phyloP scores from a whole-genome alignment of 2,888 invertebrate species.

The Amaurobius ferox region DNA sequence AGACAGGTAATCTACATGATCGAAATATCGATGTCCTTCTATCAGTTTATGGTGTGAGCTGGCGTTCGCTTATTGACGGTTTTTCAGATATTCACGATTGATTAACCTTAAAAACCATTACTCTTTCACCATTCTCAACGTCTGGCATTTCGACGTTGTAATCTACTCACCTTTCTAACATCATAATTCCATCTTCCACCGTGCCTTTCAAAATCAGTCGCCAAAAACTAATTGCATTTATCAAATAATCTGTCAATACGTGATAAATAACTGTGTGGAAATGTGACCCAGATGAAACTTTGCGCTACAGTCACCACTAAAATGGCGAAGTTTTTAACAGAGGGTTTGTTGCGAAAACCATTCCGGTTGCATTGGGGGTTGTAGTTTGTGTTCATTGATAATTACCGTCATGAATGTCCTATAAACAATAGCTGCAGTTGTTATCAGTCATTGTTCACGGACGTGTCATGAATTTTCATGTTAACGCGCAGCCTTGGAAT shows the following conservation, averaged over 20 bases:
- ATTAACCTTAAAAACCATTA: background rate
- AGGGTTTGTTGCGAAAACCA: background rate
- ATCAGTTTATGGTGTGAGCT: too few species aligned
- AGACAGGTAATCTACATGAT: too few species aligned
- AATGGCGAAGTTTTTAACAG: background rate
- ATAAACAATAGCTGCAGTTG: background rate
- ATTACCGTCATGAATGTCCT: background rate
- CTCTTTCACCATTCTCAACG: background rate
- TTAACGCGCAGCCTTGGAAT: background rate
- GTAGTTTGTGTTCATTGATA: background rate
- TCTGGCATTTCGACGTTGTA: background rate
- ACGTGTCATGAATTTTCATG: background rate
- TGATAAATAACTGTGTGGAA: slow-evolving; percentile 34
- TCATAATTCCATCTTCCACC: background rate
- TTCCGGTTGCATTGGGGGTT: background rate
- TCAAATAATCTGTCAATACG: slow-evolving; percentile 26
- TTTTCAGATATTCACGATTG: background rate
- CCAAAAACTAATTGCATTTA: slow-evolving; percentile 19
- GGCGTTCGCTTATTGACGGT: background rate
- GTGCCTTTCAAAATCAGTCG: background rate
- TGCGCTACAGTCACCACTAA: background rate
- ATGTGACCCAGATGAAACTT: slow-evolving; percentile 43
- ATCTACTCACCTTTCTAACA: background rate
- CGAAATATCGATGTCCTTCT: too few species aligned
- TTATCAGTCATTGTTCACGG: background rate